Evolutionary conservation across 2,113 vertebrate genomes (phyloP), one percentile per base, ranked within the genome.

Genomic region (Glaucidium brasilianum): DNA sequence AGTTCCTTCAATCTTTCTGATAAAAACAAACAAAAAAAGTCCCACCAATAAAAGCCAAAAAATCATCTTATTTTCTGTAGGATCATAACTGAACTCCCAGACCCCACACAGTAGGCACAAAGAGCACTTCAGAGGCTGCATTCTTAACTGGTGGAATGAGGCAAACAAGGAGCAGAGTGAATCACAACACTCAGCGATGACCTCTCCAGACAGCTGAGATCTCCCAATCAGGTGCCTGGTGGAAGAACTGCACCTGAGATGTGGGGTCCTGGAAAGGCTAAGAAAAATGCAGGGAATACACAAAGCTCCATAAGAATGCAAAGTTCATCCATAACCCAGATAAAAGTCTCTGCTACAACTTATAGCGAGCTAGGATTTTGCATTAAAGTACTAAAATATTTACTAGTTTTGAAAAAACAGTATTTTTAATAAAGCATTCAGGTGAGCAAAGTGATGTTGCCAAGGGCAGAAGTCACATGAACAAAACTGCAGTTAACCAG

Each of bases 381-480:
- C 37, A 32, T 35, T 63, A 49, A 72, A 92, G 77, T 41, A 73
- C 62, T 95, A 85, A 94, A 97, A 89, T 90, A 94, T 95, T 94
- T 94, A 95, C 22, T 19, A 81, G 25, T 55, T 94, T 68, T 25
- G 27, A 45, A 78, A 94, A 95, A 92, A 66, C 19, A 69, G 6
- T 66, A 66, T 92, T 85, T 87, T 77, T 64, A 88, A 73, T 92
- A 95, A 97, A 92, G 62, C 32, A 95, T 92, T 96, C 91, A 66
- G 66, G 64, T 75, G 62, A 94, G 45, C 32, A 91, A 80, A 85
- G 52, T 29, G n/a, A 71, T 73, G 34, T 32, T 85, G 53, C 37
- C 66, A 77, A 72, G 73, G 32, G 73, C 25, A 89, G 63, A 52
- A 78, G 35, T 60, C 62, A 85, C 15, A 60, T 19, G 64, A 68